These are phyloP conservation scores for Timandra comae DNA, from an alignment of 2,888 invertebrate species.

Conservation along the genomic window DNA sequence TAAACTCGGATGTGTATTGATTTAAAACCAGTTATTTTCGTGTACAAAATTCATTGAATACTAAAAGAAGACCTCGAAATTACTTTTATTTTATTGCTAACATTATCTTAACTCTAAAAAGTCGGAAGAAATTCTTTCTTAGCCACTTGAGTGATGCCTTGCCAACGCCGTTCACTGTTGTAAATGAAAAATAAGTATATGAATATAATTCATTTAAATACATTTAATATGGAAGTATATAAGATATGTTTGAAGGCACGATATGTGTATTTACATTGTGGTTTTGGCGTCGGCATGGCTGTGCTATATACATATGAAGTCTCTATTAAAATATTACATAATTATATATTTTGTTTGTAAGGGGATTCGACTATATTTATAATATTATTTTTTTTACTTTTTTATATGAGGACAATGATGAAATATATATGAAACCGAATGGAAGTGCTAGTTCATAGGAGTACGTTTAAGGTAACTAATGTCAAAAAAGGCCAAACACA, in stretches of 20 bases:
- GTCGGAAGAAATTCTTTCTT: constrained; percentile 42
- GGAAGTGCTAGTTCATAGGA: not conserved
- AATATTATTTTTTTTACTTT: too few relatives aligned
- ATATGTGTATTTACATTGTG: constrained; percentile 62
- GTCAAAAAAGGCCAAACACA: too few relatives aligned
- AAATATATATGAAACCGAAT: too few relatives aligned
- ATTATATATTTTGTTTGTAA: too few relatives aligned
- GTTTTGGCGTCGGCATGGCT: constrained; percentile 57
- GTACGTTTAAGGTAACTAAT: too few relatives aligned
- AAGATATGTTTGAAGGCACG: constrained; percentile 33
- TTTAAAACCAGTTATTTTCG: too few relatives aligned
- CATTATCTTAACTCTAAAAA: constrained; percentile 2
- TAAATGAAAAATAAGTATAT: constrained; percentile 40
- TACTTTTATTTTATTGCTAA: not conserved
- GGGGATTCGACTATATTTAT: too few relatives aligned
- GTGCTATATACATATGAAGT: constrained; percentile 26
- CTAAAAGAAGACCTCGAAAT: too few relatives aligned
- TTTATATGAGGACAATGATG: too few relatives aligned
- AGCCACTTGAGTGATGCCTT: constrained; percentile 44
- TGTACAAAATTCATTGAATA: too few relatives aligned
- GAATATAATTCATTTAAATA: constrained; percentile 9
- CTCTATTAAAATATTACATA: constrained; percentile 11
- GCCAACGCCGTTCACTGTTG: constrained; percentile 66
- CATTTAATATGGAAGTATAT: constrained; percentile 22
- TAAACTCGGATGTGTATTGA: too few relatives aligned